These are phyloP conservation scores for Eulemur macaco DNA, from an alignment of 2,113 vertebrate species.

Conservation along the genomic window DNA sequence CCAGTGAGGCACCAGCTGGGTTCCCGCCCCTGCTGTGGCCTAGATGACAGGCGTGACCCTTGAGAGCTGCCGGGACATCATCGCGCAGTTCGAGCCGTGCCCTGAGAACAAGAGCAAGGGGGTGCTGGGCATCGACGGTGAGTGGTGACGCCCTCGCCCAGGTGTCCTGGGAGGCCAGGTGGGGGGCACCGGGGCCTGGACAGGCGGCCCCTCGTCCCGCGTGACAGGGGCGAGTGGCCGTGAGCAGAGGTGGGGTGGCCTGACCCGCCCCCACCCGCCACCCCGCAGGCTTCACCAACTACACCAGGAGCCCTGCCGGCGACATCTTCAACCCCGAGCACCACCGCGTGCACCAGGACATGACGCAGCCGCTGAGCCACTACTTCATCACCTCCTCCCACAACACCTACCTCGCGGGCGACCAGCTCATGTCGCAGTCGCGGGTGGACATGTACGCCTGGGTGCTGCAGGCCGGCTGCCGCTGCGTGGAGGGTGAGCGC, in stretches of 20 bases:
- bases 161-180: not conserved
- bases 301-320: conserved; percentile 93
- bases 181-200: not conserved
- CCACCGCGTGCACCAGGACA: conserved; percentile 93
- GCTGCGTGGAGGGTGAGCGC: conserved; percentile 94
- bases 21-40: conserved; percentile 40
- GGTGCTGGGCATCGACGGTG: conserved; percentile 96
- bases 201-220: fast-evolving
- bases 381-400: conserved; percentile 99
- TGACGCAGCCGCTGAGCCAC: conserved; percentile 92
- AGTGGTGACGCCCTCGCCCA: not conserved
- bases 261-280: fast-evolving
- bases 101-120: conserved; percentile 91
- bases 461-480: conserved; percentile 97
- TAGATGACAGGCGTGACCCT: conserved; percentile 93
- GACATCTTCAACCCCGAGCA: conserved; percentile 97
- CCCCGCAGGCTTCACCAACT: conserved; percentile 94
- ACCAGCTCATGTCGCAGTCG: conserved; percentile 99
- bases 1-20: not conserved
- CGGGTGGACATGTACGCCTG: conserved; percentile 98
- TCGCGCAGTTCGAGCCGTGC: conserved; percentile 96
- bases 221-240: fast-evolving
- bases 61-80: conserved; percentile 92
- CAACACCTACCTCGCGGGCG: conserved; percentile 98
- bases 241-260: fast-evolving